These are phyloP conservation scores for Brachionus sp. DNA, from an alignment of 1,140 invertebrate genomes.

Conservation along the genomic window DNA sequence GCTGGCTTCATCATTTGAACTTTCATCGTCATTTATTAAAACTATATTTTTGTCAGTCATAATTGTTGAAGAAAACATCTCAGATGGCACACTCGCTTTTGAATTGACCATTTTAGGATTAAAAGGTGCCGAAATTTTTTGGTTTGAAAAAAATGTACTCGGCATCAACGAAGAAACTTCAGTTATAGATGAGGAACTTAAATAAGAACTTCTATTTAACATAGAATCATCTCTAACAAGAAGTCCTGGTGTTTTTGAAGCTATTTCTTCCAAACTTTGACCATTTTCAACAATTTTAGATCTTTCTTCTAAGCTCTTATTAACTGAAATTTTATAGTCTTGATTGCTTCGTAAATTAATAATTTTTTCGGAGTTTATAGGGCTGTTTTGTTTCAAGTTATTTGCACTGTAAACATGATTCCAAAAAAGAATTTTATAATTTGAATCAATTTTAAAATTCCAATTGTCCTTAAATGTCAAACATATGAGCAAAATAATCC, in stretches of 20 bases:
- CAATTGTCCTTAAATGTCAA: constrained; percentile 1
- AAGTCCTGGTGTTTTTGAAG: background rate
- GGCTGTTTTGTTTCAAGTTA: background rate
- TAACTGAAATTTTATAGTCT: background rate
- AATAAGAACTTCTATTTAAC: constrained; percentile 13
- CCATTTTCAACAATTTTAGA: background rate
- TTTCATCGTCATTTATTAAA: constrained; percentile 9
- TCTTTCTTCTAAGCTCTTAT: background rate
- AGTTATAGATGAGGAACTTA: constrained; percentile 14
- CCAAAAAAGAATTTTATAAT: constrained; percentile 23
- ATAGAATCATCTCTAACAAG: constrained; percentile 10
- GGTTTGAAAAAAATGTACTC: background rate
- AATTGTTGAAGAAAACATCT: background rate
- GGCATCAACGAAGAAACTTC: constrained; percentile 20
- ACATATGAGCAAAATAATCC: background rate
- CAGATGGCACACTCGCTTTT: background rate
- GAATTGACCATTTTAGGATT: background rate
- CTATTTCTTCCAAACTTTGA: background rate
- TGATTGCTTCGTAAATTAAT: background rate
- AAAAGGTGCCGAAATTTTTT: background rate
- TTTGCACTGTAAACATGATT: background rate
- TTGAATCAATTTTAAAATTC: constrained; percentile 12
- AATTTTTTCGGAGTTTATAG: background rate
- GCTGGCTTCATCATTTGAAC: background rate
- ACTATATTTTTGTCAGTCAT: constrained; percentile 10